Base-by-base conservation (phyloP, 2,888 invertebrate species). In the Agrilus mali region DNA sequence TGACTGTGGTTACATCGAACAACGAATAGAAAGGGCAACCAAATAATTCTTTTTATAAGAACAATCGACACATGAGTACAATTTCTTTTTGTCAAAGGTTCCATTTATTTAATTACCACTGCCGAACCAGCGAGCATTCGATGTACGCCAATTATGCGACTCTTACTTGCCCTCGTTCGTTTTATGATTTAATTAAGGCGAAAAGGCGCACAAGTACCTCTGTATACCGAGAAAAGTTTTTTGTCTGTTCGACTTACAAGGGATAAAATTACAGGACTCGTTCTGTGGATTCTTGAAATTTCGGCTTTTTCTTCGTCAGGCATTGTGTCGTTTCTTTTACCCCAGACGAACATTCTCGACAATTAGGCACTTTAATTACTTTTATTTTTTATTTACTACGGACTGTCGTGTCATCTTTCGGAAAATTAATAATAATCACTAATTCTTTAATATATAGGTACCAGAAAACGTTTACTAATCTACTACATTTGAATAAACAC, bases 171-270 rank as follows among this genome's bases (percentile, higher is more conserved):
- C 58, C 60, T 59, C 56, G 56, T 56, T 57, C 57, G 61, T 61
- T 63, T 62, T 62, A 61, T 62, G 61, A 62, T 61, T 62, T 63
- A 63, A 63, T 63, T 63, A 63, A 62, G 57, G 54, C 48, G 58
- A 61, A 62, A 60, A 61, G 59, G 54, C 52, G 55, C 55, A 42
- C 46, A 38, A 43, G 48, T 43, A 45, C 34, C 39, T 38, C 43
- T 43, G 20, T 43, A 42, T 52, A 52, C 52, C 40, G 43, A 43
- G 50, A 52, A 52, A 44, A 45, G 42, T 40, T 43, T 49, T 52
- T 52, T 50, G 45, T 43, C 42, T 16, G 45, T 38, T 44, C 38
- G 45, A 47, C 55, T 59, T 60, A 52, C 52, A 46, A 44, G 51
- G 62, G 61, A 62, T 59, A 60, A 61, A 62, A 61, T 59, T 60